A percentile compares a stretch with the other conserved stretches of the same genome.
Conservation (phyloP, 2,113 vertebrate genomes). For the Xiphophorus maculatus region DNA sequence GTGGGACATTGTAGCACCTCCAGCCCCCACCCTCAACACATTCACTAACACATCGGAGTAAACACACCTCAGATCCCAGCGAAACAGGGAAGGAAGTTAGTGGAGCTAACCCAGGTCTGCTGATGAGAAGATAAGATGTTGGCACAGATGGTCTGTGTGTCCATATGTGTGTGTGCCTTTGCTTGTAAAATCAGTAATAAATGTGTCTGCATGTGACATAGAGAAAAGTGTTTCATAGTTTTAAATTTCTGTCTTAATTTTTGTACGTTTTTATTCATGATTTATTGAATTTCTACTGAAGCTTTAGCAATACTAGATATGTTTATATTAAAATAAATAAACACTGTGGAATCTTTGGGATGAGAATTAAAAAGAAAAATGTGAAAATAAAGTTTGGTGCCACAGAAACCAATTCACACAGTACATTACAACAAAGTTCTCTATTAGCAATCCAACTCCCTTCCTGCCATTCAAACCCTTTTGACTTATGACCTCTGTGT, state of each 20-base stretch:
- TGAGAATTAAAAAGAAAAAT: not conserved
- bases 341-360: not conserved
- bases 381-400: constrained; percentile 34
- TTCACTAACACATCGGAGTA: not conserved
- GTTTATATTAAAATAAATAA: not conserved
- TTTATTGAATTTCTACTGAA: not conserved
- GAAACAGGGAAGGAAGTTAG: constrained; percentile 55
- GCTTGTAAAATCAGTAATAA: not conserved
- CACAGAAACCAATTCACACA: constrained; percentile 59
- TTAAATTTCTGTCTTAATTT: not conserved
- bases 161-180: not conserved
- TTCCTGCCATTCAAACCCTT: constrained; percentile 69
- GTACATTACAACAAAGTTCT: constrained; percentile 61
- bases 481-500: constrained; percentile 53
- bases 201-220: not conserved
- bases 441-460: constrained; percentile 63
- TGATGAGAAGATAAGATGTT: constrained; percentile 61
- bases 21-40: constrained; percentile 17
- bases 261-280: not conserved
- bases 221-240: not conserved
- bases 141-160: constrained; percentile 21
- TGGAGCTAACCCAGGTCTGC: constrained; percentile 48
- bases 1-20: constrained; percentile 28
- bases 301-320: not conserved
- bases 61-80: constrained; percentile 20